A percentile compares a stretch with the other conserved stretches of the same genome.
These are phyloP conservation scores for Drosophila ercepeae DNA, from an alignment of 1,140 invertebrate species.

Conservation along the genomic window DNA sequence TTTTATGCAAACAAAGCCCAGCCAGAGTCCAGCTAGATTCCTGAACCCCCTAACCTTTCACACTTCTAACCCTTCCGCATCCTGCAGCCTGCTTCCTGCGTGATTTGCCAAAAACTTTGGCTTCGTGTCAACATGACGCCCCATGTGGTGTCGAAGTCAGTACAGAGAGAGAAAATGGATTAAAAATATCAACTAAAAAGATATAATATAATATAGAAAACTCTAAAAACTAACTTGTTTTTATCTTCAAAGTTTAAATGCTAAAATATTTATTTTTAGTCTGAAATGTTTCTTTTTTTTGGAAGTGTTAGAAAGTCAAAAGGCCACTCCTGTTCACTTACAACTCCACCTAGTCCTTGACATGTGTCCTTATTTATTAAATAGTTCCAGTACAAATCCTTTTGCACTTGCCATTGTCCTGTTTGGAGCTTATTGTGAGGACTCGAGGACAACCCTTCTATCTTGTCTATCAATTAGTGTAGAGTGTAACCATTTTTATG, in stretches of 20 bases:
- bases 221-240: too few relatives aligned
- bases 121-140: conserved; percentile 41
- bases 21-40: conserved; percentile 8
- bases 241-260: too few relatives aligned
- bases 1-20: conserved; percentile 45
- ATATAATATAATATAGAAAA: too few relatives aligned
- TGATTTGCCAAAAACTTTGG: conserved; percentile 43
- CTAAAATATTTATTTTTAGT: background rate
- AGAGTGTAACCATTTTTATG: conserved; percentile 42
- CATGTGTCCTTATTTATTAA: conserved; percentile 40
- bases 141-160: conserved; percentile 14
- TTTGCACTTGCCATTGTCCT: conserved; percentile 20
- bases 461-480: conserved; percentile 47
- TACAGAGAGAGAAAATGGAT: conserved; percentile 10
- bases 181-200: too few relatives aligned
- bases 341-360: background rate
- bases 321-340: background rate
- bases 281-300: background rate
- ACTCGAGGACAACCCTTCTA: conserved; percentile 30
- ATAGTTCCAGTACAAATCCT: conserved; percentile 37
- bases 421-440: conserved; percentile 32
- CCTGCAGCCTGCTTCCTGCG: conserved; percentile 11
- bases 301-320: conserved; percentile 5
- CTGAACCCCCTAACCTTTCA: conserved; percentile 9
- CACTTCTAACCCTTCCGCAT: conserved; percentile 2